Conservation (phyloP, 2,888 invertebrate genomes). For the Trichogramma dendrolimi region DNA sequence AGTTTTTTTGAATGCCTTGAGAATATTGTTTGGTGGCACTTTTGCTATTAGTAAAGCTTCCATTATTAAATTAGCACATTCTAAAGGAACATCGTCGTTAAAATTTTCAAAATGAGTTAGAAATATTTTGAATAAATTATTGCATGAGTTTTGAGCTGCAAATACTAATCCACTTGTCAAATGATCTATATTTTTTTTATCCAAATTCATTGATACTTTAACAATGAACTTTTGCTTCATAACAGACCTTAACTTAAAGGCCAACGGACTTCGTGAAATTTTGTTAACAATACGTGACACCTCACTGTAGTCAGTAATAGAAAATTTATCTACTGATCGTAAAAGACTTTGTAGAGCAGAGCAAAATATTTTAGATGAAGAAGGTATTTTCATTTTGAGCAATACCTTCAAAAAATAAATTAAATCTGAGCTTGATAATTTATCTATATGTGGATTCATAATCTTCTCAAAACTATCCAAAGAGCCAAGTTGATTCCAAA, state of each 20-base stretch:
- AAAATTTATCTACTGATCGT: background rate
- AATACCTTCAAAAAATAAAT: background rate
- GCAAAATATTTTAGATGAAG: background rate
- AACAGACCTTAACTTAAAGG: background rate
- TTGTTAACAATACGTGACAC: background rate
- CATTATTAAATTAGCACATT: background rate
- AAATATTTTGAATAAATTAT: background rate
- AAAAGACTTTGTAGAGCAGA: background rate
- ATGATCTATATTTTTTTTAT: constrained; percentile 8
- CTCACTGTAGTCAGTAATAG: background rate
- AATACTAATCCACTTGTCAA: constrained; percentile 7
- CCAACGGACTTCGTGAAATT: background rate
- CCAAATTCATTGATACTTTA: constrained; percentile 3
- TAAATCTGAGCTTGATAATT: constrained; percentile 1
- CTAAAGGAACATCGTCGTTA: constrained; percentile 2
- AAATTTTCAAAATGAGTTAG: constrained; percentile 1
- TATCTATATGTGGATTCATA: constrained; percentile 1
- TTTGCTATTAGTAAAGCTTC: background rate
- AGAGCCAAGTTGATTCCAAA: no score
- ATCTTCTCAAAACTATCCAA: background rate
- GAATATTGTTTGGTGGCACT: background rate
- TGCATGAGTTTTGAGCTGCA: background rate
- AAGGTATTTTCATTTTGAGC: background rate
- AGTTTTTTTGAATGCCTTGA: background rate
- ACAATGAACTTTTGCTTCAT: constrained; percentile 5